Base-by-base conservation (phyloP, 2,113 vertebrate species). In the Andinoacara biseriatus region DNA sequence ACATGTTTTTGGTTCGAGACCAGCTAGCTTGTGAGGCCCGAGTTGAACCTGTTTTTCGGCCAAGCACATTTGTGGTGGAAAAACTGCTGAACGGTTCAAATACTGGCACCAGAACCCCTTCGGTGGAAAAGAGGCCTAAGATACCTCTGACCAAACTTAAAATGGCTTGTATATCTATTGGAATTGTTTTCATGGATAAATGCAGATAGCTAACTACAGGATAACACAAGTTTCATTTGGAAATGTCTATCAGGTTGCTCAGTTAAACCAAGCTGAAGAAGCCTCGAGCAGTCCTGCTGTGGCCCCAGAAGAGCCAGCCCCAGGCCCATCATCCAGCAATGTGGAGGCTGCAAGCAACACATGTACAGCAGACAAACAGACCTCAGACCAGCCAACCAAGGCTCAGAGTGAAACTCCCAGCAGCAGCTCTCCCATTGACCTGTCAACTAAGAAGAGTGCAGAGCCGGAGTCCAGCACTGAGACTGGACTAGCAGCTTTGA, bases 361-460 rank as follows among this genome's bases (percentile, higher is more conserved):
- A 1, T 58, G 78, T 5, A 46, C 60, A 14, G 26, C 43, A 5
- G 67, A 62, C 31, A 40, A 84, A 10, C 87, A 83, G 76, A 62
- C 40, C 20, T 43, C 81, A 58, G 83, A 89, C 4, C 86, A 90
- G 79, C 80, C 82, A 35, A 7, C 43, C 54, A 76, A 85, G 62
- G 60, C 75, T 63, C 76, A 2, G 29, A 82, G 40, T 35, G 82
- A 65, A 58, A 69, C 81, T 52, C 40, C 76, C 0, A 76, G 83
- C 40, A 80, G 65, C 74, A 95, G 95, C 33, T 94, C 90, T 74
- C 97, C 98, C 57, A 97, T 99, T 54, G 97, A 99, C 90, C 93
- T 99, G 82, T 98, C 97, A 24, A 94, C 95, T 22, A 98, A 96
- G 91, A 97, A 95, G 69, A 95, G 90, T 83, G 58, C 35, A 43